Evolutionary conservation across 1,140 invertebrate species (phyloP).

Genomic region (Drosophila funebris): DNA sequence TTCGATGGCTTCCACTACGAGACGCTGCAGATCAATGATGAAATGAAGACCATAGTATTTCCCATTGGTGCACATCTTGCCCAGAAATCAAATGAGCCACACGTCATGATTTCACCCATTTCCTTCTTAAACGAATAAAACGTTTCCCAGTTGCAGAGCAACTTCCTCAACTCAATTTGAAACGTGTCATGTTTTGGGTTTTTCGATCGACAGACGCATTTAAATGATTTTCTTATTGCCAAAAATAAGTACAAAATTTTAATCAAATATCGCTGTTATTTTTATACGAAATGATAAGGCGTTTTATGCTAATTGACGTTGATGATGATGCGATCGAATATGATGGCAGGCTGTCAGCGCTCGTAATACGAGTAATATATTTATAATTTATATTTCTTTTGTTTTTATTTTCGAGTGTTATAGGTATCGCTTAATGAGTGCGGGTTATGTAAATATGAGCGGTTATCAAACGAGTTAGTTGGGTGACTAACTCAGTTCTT

Average conservation of each 20-base stretch:
- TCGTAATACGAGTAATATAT: conserved; percentile 49
- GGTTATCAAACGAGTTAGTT: conserved; percentile 38
- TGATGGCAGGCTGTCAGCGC: conserved; percentile 71
- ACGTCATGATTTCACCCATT: not conserved
- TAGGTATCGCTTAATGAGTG: conserved; percentile 32
- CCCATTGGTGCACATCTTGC: conserved; percentile 45
- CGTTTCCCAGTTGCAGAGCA: not conserved
- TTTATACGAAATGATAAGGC: conserved; percentile 43
- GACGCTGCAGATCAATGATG: conserved; percentile 30
- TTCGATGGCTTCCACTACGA: conserved; percentile 65
- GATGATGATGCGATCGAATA: conserved; percentile 56
- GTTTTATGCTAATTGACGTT: conserved; percentile 67
- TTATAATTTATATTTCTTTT: conserved; percentile 30
- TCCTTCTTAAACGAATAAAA: conserved; percentile 41
- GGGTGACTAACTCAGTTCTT: conserved; percentile 47
- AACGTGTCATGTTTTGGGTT: conserved; percentile 5
- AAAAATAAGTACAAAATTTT: conserved; percentile 33
- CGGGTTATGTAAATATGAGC: conserved; percentile 52
- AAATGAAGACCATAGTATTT: conserved; percentile 59
- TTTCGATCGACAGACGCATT: conserved; percentile 19
- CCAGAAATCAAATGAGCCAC: not conserved
- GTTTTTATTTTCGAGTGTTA: conserved; percentile 27
- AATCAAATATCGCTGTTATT: conserved; percentile 59
- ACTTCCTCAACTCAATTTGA: conserved; percentile 22
- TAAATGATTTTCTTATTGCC: conserved; percentile 14